These are phyloP conservation scores for Nyctereutes procyonoides DNA, from an alignment of 2,113 vertebrate genomes.

Conservation along the genomic window DNA sequence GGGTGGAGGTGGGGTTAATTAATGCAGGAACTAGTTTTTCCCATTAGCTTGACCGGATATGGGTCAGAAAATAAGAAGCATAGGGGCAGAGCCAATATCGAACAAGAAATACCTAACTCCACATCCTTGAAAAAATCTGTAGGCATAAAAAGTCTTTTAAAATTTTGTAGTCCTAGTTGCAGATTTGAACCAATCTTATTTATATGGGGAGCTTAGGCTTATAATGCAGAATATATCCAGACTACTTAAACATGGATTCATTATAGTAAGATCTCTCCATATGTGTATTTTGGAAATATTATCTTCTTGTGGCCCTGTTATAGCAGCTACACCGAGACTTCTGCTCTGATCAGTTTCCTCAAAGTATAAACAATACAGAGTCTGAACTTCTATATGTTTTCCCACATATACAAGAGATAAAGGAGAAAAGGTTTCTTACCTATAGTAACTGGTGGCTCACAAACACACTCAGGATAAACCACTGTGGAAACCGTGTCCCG, in stretches of 20 bases:
- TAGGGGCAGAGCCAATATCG: not conserved
- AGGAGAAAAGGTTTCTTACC: constrained; percentile 69
- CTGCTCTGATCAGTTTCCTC: not conserved
- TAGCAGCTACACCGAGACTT: not conserved
- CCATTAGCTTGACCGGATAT: not conserved
- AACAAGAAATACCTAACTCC: fast-evolving
- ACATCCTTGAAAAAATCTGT: not conserved
- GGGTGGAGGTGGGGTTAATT: not conserved
- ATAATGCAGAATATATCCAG: not conserved
- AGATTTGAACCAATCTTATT: not conserved
- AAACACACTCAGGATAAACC: constrained; percentile 80
- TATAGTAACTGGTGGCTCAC: constrained; percentile 68
- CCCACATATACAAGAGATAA: not conserved
- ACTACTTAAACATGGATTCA: not conserved
- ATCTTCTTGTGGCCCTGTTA: not conserved
- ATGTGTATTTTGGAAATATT: not conserved
- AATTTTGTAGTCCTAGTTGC: not conserved
- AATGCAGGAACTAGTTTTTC: not conserved
- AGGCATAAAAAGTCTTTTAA: not conserved
- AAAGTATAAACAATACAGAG: not conserved
- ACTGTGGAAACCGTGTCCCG: constrained; percentile 72
- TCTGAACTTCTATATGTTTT: not conserved
- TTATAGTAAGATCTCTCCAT: not conserved
- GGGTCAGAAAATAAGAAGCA: not conserved
- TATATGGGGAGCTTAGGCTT: not conserved